Base-by-base conservation (phyloP, 2,113 vertebrate species). In the Polyodon spathula region DNA sequence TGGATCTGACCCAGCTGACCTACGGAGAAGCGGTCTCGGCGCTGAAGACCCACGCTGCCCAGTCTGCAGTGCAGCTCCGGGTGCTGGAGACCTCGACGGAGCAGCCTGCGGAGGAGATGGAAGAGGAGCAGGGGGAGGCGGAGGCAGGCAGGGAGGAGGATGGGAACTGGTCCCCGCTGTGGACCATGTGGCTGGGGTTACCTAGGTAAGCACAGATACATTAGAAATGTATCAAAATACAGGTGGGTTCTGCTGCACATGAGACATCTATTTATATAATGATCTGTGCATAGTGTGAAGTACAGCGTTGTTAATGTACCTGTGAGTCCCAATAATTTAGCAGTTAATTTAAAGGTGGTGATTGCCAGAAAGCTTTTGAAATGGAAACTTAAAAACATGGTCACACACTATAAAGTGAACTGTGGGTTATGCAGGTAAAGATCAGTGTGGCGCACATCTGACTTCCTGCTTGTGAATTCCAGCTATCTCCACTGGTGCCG, bases 401-500 rank as follows among this genome's bases (percentile, higher is more conserved):
- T n/a, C n/a, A n/a, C n/a, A n/a, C n/a, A n/a, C n/a, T n/a, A n/a
- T n/a, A n/a, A n/a, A n/a, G n/a, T n/a, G n/a, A n/a, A n/a, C n/a
- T n/a, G n/a, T n/a, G n/a, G n/a, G n/a, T n/a, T n/a, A n/a, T n/a
- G n/a, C n/a, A n/a, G n/a, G n/a, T n/a, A n/a, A 10, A 12, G 46
- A 50, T n/a, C 46, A 50, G 11, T 50, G 2, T 8, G n/a, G 11
- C 46, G 11, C 5, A 10, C 46, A 4, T 14, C n/a, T 4, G 4
- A 50, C 46, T 41, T 50, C 15, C 40, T 42, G 6, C 12, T 48
- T 14, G 17, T 42, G 6, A 12, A 48, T 14, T 10, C 56, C 76
- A 96, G 93, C 66, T 78, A 82, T 73, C 89, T 96, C 68, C 93
- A 96, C 81, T 95, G 84, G 86, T 94, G 93, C 65, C 85, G 90